These are phyloP conservation scores for Aulostomus chinensis DNA, from an alignment of 2,797 vertebrate species.

Conservation along the genomic window DNA sequence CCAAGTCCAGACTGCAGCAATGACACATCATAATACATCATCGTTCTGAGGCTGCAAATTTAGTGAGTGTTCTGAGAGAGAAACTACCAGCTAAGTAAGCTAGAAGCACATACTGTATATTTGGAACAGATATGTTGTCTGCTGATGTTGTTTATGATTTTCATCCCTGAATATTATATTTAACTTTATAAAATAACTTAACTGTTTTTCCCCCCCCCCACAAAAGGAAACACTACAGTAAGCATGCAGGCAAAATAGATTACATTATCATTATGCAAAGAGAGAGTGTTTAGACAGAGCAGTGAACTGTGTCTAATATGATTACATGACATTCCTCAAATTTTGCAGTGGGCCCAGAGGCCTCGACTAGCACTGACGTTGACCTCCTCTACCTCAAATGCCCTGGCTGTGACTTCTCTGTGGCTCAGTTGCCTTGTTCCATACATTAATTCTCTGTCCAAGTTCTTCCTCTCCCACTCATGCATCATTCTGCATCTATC, in stretches of 20 bases:
- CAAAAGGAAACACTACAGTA: neutral
- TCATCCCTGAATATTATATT: too few species aligned
- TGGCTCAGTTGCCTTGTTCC: slow-evolving; percentile 47
- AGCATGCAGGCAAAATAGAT: neutral
- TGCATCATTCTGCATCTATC: slow-evolving; percentile 58
- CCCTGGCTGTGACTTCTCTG: slow-evolving; percentile 54
- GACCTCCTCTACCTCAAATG: slow-evolving; percentile 62
- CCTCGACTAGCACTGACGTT: slow-evolving; percentile 53
- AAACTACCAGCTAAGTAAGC: too few species aligned
- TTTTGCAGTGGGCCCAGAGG: slow-evolving; percentile 59
- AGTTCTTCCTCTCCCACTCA: slow-evolving; percentile 43
- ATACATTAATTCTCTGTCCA: slow-evolving; percentile 50
- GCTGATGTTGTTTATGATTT: too few species aligned
- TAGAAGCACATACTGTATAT: too few species aligned
- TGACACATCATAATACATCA: too few species aligned
- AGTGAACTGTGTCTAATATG: slow-evolving; percentile 68
- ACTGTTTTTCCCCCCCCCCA: too few species aligned
- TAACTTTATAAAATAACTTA: too few species aligned
- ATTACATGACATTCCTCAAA: slow-evolving; percentile 72
- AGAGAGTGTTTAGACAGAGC: slow-evolving; percentile 58
- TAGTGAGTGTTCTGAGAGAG: too few species aligned
- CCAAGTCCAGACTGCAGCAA: too few species aligned
- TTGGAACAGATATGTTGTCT: too few species aligned
- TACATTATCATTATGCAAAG: slow-evolving; percentile 35
- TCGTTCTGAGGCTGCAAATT: too few species aligned